phyloP scores from a whole-genome alignment of 2,888 invertebrate genomes.

The Caenorhabditis afra region DNA sequence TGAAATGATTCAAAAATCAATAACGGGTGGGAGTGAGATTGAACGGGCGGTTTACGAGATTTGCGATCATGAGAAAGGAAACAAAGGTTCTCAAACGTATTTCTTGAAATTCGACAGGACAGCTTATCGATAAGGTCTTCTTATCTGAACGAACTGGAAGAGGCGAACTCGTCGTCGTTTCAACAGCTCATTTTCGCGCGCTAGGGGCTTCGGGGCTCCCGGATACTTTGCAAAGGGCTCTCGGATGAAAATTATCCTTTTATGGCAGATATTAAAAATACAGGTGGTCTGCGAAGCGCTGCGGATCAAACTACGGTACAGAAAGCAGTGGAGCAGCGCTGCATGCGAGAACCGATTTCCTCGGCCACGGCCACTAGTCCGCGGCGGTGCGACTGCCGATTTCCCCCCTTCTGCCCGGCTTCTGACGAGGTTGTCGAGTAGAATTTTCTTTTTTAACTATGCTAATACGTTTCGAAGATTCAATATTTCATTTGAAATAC shows the following conservation, averaged over 20 bases:
- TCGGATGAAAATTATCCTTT: slow-evolving; percentile 1
- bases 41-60: neutral
- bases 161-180: neutral
- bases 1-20: slow-evolving; percentile 38
- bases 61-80: neutral
- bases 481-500: no score
- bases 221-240: no score
- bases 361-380: slow-evolving; percentile 22
- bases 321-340: slow-evolving; percentile 26
- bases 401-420: neutral
- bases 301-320: slow-evolving; percentile 55
- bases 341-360: slow-evolving; percentile 9
- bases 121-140: neutral
- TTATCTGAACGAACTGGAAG: neutral
- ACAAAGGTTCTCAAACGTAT: neutral
- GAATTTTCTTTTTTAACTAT: no score
- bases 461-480: no score
- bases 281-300: slow-evolving; percentile 28
- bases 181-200: neutral
- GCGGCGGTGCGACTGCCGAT: neutral
- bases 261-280: slow-evolving; percentile 42
- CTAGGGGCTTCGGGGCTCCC: neutral
- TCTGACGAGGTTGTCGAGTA: no score
- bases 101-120: neutral
- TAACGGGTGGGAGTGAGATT: neutral